A percentile compares a stretch with the other conserved stretches of the same genome.
phyloP scores from a whole-genome alignment of 2,113 vertebrate species.

The Ciconia maguari region DNA sequence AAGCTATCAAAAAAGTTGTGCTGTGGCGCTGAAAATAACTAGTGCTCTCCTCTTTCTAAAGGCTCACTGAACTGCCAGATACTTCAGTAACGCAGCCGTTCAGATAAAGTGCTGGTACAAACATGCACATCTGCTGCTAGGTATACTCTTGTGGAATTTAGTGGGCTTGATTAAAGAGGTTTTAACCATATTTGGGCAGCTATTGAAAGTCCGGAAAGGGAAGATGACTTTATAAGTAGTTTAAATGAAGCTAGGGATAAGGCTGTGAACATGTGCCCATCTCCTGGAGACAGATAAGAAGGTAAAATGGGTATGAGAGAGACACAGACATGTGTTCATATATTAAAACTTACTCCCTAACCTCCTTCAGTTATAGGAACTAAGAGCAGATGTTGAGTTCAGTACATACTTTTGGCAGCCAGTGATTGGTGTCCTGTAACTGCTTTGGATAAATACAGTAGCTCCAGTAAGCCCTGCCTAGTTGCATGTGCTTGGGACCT shows the following conservation, averaged over 20 bases:
- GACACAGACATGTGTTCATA: background rate
- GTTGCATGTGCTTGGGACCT: background rate
- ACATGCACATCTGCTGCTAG: background rate
- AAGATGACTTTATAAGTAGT: background rate
- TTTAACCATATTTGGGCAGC: background rate
- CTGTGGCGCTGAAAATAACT: background rate
- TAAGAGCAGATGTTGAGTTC: background rate
- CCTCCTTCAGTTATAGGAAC: background rate
- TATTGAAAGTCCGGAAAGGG: background rate
- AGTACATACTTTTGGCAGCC: background rate
- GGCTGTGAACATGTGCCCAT: background rate
- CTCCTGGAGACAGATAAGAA: background rate
- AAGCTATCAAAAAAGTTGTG: background rate
- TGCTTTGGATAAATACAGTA: background rate
- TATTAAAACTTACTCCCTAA: background rate
- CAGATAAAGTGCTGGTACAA: background rate
- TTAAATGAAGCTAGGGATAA: background rate
- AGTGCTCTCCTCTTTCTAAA: background rate
- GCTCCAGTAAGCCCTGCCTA: background rate
- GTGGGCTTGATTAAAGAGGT: background rate
- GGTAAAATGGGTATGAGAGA: background rate
- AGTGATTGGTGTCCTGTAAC: background rate
- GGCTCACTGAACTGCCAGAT: background rate
- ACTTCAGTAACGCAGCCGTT: background rate
- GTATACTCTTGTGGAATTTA: background rate